Evolutionary conservation across 2,113 vertebrate genomes (phyloP), one percentile per base, ranked within the genome.

Genomic region (Bujurquina vittata): DNA sequence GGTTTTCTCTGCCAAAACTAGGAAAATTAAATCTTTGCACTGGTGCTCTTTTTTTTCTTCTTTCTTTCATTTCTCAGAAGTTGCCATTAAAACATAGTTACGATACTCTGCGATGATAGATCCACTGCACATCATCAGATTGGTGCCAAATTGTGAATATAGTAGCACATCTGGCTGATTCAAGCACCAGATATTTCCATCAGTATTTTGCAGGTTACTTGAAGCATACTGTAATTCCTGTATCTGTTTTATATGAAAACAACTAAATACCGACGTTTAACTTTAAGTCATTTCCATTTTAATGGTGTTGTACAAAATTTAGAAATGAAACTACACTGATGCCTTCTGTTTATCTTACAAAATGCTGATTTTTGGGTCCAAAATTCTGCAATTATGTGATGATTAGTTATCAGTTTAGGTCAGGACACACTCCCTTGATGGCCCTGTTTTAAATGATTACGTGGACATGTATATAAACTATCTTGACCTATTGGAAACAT

Each of bases 241-340:
- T 49, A 49, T 49, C 14, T 49, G 5, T 49, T 17, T 14, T 17
- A 46, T 46, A 12, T 46, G 11, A 14, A 46, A 11, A 14, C 14
- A 46, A 4, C 43, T 46, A 46, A 46, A 11, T 5, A 10, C 12
- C 11, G 15, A 4, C 12, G 15, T 4, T 46, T 46, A 46, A 14
- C 12, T 0, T 65, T 14, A 26, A 29, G 46, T 46, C 10, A 67
- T 54, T 2, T 20, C 52, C 7, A 54, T 67, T 67, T 18, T 67
- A 10, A 26, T 26, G 37, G 22, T 67, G 37, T 67, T 17, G 4
- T 46, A 23, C 22, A 65, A 17, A 65, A 67, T 46, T 46, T 0
- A 0, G 62, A 69, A 29, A 10, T 26, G 1, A 46, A 65, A 1
- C 1, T 46, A 46, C 22, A 26, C 22, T 29, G 26, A 0, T 67